phyloP scores from a whole-genome alignment of 2,888 invertebrate genomes.

The Coelinius sp. region DNA sequence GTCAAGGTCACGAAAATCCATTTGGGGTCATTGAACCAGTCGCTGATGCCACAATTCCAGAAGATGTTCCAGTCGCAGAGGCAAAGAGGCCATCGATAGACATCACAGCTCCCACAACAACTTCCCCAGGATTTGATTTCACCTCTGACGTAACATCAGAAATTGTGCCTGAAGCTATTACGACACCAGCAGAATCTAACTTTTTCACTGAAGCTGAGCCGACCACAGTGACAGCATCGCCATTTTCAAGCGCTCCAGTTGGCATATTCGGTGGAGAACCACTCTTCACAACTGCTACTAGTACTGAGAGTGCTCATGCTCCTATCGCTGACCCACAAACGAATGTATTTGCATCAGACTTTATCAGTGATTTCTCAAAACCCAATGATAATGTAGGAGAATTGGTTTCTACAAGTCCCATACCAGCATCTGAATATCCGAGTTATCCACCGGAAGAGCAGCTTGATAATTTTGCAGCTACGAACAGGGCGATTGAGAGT shows the following conservation, averaged over 20 bases:
- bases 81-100: conserved; percentile 55
- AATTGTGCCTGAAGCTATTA: not conserved
- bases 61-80: conserved; percentile 43
- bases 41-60: conserved; percentile 34
- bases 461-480: conserved; percentile 56
- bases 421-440: conserved; percentile 60
- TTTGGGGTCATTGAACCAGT: conserved; percentile 46
- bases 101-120: conserved; percentile 35
- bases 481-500: conserved; percentile 58
- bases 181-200: conserved; percentile 34
- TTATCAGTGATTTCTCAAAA: conserved; percentile 49
- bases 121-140: conserved; percentile 42
- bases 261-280: conserved; percentile 45
- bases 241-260: conserved; percentile 41
- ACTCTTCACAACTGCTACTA: conserved; percentile 42
- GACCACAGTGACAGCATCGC: conserved; percentile 27
- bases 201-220: conserved; percentile 54
- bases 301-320: conserved; percentile 24
- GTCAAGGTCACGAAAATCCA: conserved; percentile 57
- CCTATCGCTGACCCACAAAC: conserved; percentile 30
- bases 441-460: conserved; percentile 52
- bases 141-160: conserved; percentile 23
- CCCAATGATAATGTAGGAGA: conserved; percentile 37
- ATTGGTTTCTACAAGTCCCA: conserved; percentile 54
- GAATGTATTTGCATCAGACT: conserved; percentile 50